Percentiles rank a stretch among this genome's conserved stretches.
Evolutionary conservation across 2,113 vertebrate species (phyloP).

Genomic region (Catagonus wagneri): DNA sequence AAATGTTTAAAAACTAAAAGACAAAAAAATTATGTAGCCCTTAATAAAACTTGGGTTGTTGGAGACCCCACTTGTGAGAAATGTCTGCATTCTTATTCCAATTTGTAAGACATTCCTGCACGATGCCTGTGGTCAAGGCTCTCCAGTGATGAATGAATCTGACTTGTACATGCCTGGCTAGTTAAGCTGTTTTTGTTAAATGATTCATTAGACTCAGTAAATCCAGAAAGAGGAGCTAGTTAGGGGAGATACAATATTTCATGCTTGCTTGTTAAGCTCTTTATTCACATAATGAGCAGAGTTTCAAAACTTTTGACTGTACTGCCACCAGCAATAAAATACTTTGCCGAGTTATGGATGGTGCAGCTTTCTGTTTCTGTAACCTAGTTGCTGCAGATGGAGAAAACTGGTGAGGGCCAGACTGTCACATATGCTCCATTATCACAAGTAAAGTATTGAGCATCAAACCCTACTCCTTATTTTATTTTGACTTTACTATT

Average conservation of each 20-base stretch:
- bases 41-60: neutral
- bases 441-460: neutral
- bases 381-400: neutral
- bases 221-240: conserved; percentile 54
- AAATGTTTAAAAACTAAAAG: neutral
- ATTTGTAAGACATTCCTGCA: neutral
- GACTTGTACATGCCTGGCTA: conserved; percentile 54
- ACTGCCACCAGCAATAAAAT: conserved; percentile 49
- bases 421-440: neutral
- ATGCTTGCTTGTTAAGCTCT: conserved; percentile 62
- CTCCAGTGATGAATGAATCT: conserved; percentile 40
- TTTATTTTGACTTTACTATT: neutral
- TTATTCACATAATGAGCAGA: conserved; percentile 63
- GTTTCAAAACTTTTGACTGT: conserved; percentile 69
- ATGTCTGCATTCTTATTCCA: neutral
- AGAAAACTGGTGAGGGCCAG: neutral
- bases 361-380: neutral
- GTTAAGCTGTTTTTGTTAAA: conserved; percentile 69
- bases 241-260: conserved; percentile 30
- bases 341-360: neutral
- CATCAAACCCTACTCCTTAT: neutral
- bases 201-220: conserved; percentile 66
- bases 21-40: conserved; percentile 20
- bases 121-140: neutral
- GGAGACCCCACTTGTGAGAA: neutral